Conservation (phyloP, 2,797 vertebrate species). For the Todus mexicanus region DNA sequence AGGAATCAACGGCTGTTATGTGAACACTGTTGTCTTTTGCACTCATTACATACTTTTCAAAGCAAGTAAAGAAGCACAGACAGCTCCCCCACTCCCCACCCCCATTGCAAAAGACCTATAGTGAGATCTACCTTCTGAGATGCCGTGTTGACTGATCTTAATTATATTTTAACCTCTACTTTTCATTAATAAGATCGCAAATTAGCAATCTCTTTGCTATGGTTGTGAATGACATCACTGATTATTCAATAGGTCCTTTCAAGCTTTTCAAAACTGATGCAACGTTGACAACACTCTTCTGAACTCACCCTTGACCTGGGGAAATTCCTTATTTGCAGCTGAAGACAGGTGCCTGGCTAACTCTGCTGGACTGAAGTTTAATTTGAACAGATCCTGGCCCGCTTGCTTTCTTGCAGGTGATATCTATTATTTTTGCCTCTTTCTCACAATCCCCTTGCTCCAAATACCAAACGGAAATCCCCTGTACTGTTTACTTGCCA, state of each 20-base stretch:
- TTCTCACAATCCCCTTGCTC: neutral
- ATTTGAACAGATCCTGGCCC: neutral
- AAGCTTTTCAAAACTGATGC: neutral
- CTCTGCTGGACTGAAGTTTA: neutral
- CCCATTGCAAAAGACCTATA: neutral
- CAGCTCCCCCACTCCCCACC: neutral
- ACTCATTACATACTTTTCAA: neutral
- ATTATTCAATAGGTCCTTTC: neutral
- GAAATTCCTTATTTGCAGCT: neutral
- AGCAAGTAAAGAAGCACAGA: neutral
- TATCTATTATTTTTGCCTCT: neutral
- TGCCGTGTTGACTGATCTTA: neutral
- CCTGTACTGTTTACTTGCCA: neutral
- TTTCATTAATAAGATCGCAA: neutral
- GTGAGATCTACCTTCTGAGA: neutral
- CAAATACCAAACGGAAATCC: neutral
- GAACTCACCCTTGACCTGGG: neutral
- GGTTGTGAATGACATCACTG: neutral
- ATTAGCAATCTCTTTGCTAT: neutral
- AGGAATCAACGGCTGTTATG: neutral
- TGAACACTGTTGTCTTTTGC: neutral
- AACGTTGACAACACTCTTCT: neutral
- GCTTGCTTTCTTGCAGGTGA: neutral
- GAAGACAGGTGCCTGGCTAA: neutral
- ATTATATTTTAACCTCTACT: constrained; percentile 3